Conservation (phyloP, 2,888 invertebrate species). For the Tipula unca region DNA sequence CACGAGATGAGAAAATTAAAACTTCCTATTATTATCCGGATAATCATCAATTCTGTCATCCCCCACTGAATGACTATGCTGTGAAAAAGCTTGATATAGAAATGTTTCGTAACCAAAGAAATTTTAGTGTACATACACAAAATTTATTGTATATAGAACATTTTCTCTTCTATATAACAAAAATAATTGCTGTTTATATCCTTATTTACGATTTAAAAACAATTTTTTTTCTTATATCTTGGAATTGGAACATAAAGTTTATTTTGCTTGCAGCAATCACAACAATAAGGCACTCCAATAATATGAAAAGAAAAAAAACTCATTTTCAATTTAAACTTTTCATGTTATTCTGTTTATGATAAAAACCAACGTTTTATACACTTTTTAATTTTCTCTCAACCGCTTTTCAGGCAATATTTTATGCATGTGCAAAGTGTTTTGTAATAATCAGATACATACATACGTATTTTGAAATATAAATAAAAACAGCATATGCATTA, state of each 20-base stretch:
- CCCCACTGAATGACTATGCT: no score
- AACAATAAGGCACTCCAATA: constrained; percentile 4
- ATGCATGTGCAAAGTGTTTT: constrained; percentile 8
- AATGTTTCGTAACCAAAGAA: not conserved
- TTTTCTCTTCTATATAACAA: not conserved
- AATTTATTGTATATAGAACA: not conserved
- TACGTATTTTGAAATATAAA: not conserved
- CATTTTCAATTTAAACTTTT: constrained; percentile 14
- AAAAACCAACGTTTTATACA: not conserved
- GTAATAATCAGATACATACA: not conserved
- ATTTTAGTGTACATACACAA: not conserved
- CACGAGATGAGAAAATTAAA: no score
- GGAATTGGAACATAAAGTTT: not conserved
- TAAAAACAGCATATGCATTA: not conserved
- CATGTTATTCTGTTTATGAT: constrained; percentile 8
- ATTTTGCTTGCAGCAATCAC: not conserved
- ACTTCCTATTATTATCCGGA: no score
- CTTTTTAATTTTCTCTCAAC: not conserved
- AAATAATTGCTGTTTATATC: not conserved
- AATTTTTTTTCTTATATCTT: not conserved
- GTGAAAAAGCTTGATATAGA: no score
- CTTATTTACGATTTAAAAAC: not conserved
- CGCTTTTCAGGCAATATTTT: not conserved
- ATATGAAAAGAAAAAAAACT: not conserved
- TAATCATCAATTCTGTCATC: no score